phyloP scores from a whole-genome alignment of 2,113 vertebrate genomes.

The cattle (Bos taurus) region ARS-UCD2.0 NC_037333.1:90110501-90111000 shows the following conservation, averaged over 20 bases:
- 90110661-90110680: neutral
- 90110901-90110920: neutral
- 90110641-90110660: neutral
- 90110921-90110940: constrained; percentile 6
- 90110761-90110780: neutral
- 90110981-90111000: neutral
- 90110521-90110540: too few species aligned
- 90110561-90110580: too few species aligned
- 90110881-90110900: neutral
- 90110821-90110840: neutral
- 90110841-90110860: neutral
- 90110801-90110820: neutral
- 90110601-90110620: neutral
- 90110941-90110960: neutral
- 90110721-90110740: neutral
- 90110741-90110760: neutral
- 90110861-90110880: neutral
- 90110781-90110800: neutral
- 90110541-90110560: too few species aligned
- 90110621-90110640: neutral
- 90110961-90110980: neutral
- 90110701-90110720: neutral
- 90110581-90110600: neutral
- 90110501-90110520: too few species aligned
- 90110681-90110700: neutral